Percentiles rank a stretch among this genome's conserved stretches.
These are phyloP conservation scores for Myanophis thanlyinensis DNA, from an alignment of 2,113 vertebrate species.

Conservation along the genomic window DNA sequence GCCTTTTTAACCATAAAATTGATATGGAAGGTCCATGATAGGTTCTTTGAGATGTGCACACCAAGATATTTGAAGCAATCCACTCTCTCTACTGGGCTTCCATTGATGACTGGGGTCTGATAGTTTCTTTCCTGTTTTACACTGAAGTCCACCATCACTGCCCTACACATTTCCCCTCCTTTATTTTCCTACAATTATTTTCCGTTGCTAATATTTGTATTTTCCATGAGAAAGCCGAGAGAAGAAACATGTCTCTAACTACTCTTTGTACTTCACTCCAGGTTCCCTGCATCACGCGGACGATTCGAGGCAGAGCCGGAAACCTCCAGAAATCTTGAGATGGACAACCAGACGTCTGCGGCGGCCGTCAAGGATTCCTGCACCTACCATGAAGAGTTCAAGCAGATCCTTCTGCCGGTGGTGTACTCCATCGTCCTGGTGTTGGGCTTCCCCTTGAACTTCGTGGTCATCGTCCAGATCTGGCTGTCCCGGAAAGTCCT, in stretches of 20 bases:
- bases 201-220: too few species aligned
- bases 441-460: constrained; percentile 84
- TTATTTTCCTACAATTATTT: too few species aligned
- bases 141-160: too few species aligned
- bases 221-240: neutral
- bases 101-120: too few species aligned
- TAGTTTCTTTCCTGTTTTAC: too few species aligned
- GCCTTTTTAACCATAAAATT: too few species aligned
- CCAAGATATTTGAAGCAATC: too few species aligned
- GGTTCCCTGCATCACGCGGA: neutral
- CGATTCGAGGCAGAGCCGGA: rapidly evolving
- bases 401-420: constrained; percentile 82
- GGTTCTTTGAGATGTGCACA: too few species aligned
- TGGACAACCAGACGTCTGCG: constrained; percentile 38
- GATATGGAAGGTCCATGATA: too few species aligned
- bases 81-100: too few species aligned
- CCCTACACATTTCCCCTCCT: too few species aligned
- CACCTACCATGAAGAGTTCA: constrained; percentile 91
- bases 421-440: constrained; percentile 86
- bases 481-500: constrained; percentile 74
- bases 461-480: constrained; percentile 84
- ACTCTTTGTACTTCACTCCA: constrained; percentile 16
- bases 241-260: neutral
- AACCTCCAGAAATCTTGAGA: rapidly evolving
- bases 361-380: constrained; percentile 59